Evolutionary conservation across 2,797 vertebrate species (phyloP), one percentile per base, ranked within the genome.

Genomic region (Macroramphosus scolopax): DNA sequence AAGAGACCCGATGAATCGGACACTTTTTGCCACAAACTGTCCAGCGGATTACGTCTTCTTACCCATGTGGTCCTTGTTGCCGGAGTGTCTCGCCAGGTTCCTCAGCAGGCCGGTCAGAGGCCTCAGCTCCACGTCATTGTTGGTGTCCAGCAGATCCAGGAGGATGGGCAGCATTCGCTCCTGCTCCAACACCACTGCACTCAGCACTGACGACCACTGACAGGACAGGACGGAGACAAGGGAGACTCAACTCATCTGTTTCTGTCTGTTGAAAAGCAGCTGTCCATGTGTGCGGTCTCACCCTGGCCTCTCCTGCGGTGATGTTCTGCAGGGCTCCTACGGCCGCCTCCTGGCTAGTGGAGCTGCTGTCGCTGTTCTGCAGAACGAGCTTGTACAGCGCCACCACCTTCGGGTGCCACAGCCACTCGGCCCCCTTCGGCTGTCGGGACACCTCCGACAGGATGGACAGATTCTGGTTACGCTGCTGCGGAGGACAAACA

Each of bases 331-430:
- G 87, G 0, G 96, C 95, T 0, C 96, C 96, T 0, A 93, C 81
- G 0, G 93, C 92, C 0, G 94, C 96, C 72, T 98, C 96, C 0
- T 92, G 92, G 0, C 91, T 93, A 52, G 91, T 87, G 13, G 86
- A 74, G 78, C 90, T 94, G 46, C 89, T 78, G 50, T 92, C 89
- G 0, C 88, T 92, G 77, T 87, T 90, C 77, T 93, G 93, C 55
- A 98, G 88, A 40, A 97, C 84, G 1, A 68, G 65, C 67, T 93
- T 96, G 77, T 98, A 98, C 22, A 96, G 70, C 5, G 68, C 83
- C 51, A 97, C 89, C 0, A 95, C 90, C 65, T 94, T 90, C 0
- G 96, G 96, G 72, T 97, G 95, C 95, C 96, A 98, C 33, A 98
- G 88, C 94, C 94, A 95, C 83, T 98, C 96, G 1, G 92, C 86